Evolutionary conservation across 2,888 invertebrate species (phyloP), one percentile per base, ranked within the genome.

Genomic region (Andrena trimmerana): DNA sequence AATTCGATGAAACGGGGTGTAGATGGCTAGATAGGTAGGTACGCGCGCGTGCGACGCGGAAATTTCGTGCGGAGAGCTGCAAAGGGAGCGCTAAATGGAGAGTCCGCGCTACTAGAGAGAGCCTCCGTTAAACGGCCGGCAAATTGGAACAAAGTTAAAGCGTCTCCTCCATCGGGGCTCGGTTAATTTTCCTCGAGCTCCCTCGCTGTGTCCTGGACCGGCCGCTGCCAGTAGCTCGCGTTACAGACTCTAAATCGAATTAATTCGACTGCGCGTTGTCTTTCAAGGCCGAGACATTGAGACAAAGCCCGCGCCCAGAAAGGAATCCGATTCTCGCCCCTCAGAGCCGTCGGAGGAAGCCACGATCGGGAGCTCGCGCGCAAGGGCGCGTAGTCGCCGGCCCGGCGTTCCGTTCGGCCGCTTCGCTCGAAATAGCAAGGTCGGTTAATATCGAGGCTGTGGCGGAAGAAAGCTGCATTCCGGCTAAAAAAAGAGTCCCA

Each of bases 91-190:
- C 5, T 65, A 72, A 72, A 72, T 65, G 54, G 72, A 36, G 36
- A 72, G 72, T 52, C 63, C n/a, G n/a, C 48, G 70, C 10, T n/a
- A 36, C 20, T 16, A 16, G 65, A 33, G 33, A 52, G 50, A 36
- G 48, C 5, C 16, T 31, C 63, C 71, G 75, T 80, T 85, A 84
- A 83, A 86, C 84, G 85, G 80, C 82, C 78, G 72, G 78, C 79
- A 84, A 88, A 87, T 88, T 88, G 86, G 77, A 85, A 73, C 78
- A 74, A 86, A 84, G 81, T 84, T 75, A 84, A 79, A 78, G 81
- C 69, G 52, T 70, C 73, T 77, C 66, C 73, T 68, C 59, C 80
- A 73, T 77, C 76, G 71, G 70, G 72, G 42, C 36, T 57, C 73
- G 68, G 75, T 83, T 83, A 79, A 79, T 84, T 84, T 57, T 63